Base-by-base conservation (phyloP, 2,888 invertebrate genomes). In the Cremastinae sp. region DNA sequence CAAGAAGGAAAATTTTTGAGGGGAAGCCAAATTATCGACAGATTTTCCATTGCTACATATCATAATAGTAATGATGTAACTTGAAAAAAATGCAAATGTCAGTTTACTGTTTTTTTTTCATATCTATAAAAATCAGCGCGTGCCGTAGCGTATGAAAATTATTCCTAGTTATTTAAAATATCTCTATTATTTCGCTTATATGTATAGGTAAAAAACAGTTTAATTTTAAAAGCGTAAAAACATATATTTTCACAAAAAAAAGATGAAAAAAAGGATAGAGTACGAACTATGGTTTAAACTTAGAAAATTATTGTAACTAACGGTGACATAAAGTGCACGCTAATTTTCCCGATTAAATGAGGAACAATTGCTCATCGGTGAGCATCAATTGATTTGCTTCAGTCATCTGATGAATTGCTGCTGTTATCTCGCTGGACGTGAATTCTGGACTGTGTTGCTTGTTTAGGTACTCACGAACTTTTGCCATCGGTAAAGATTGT, bases 321-420 rank as follows among this genome's bases (percentile, higher is more conserved):
- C 12, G 5, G 5, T 12, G 7, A 8, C 37, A 14, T 28, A 3
- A 14, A 18, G 18, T 12, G n/a, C 4, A 47, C 5, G 4, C 3
- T n/a, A 9, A 45, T 1, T 35, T 9, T 9, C 12, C 2, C 5
- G 28, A 56, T 92, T 93, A 96, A 87, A 97, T 96, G 59, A 96
- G 91, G 90, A 96, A 96, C 35, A 97, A 93, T 79, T 95, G 94
- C 79, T 93, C 95, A 86, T 97, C 96, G 0, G 96, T 94, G 83
- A 96, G 91, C 98, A 98, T 98, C 74, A 98, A 93, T 88, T 97
- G 96, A 91, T 98, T 98, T 80, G 95, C 96, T 41, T 95, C 94
- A 2, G 95, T 94, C 97, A 98, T 97, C 75, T 92, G 92, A 9
- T 93, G 91, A 9, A 98, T 91, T 1, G 97, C 98, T 0, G 95